Percentiles rank a stretch among this genome's conserved stretches.
These are phyloP conservation scores for Yponomeuta sedellus DNA, from an alignment of 2,888 invertebrate genomes.

Conservation along the genomic window DNA sequence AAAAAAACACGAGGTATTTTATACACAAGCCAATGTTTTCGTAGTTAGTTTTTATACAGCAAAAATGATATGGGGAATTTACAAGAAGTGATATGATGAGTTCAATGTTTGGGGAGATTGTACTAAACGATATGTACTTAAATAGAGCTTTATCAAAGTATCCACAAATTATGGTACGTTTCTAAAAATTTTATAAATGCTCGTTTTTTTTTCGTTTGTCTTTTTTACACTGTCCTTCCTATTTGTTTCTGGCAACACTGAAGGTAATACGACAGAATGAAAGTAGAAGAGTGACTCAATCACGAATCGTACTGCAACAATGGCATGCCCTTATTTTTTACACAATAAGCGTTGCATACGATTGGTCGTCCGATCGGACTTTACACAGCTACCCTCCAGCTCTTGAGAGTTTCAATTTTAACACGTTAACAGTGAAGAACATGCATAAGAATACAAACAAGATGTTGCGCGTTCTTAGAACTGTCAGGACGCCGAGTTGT, in stretches of 20 bases:
- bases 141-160: conserved; percentile 41
- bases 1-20: conserved; percentile 17
- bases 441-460: too few relatives aligned
- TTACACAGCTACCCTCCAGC: conserved; percentile 34
- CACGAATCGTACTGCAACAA: conserved; percentile 75
- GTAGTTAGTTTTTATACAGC: conserved; percentile 46
- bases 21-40: conserved; percentile 42
- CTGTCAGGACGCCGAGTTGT: too few relatives aligned
- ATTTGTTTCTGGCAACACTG: conserved; percentile 59
- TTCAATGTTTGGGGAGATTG: conserved; percentile 52
- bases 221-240: conserved; percentile 47
- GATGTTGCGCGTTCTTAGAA: too few relatives aligned
- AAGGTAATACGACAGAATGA: conserved; percentile 37
- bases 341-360: conserved; percentile 77
- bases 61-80: conserved; percentile 72
- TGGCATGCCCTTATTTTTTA: conserved; percentile 65
- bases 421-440: too few relatives aligned
- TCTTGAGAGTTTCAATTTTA: not conserved
- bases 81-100: conserved; percentile 72
- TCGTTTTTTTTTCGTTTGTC: conserved; percentile 56
- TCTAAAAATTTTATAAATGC: conserved; percentile 56
- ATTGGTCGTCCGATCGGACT: conserved; percentile 47
- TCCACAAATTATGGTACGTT: conserved; percentile 62
- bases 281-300: conserved; percentile 52
- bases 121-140: conserved; percentile 75